Conservation (phyloP, 2,113 vertebrate species). For the Thunnus thynnus region DNA sequence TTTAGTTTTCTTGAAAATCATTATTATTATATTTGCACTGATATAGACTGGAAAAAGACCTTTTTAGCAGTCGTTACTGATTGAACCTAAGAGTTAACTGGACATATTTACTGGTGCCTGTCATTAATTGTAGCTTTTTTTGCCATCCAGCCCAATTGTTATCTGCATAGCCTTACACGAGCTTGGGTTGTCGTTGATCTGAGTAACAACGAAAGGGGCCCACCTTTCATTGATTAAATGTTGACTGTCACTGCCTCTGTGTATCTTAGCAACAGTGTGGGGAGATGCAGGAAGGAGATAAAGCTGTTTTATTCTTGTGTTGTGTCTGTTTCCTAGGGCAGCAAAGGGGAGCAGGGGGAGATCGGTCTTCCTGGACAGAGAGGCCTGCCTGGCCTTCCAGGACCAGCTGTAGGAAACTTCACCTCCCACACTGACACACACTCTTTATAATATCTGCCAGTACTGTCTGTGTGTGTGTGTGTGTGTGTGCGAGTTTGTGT, state of each 20-base stretch:
- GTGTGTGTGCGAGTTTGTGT: background rate
- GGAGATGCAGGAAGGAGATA: slow-evolving; percentile 68
- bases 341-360: slow-evolving; percentile 87
- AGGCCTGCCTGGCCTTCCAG: slow-evolving; percentile 83
- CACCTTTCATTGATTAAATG: slow-evolving; percentile 69
- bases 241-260: slow-evolving; percentile 48
- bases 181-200: slow-evolving; percentile 11
- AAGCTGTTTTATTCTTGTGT: slow-evolving; percentile 59
- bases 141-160: background rate
- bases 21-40: background rate
- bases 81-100: background rate
- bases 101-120: background rate
- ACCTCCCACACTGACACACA: background rate
- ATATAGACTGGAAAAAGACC: background rate
- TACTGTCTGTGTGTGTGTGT: slow-evolving; percentile 2
- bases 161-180: slow-evolving; percentile 21
- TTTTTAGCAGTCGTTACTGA: background rate
- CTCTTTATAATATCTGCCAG: slow-evolving; percentile 14
- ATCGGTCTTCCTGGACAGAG: slow-evolving; percentile 86
- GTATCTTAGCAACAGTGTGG: slow-evolving; percentile 76
- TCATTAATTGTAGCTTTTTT: background rate
- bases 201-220: slow-evolving; percentile 16
- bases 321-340: slow-evolving; percentile 82
- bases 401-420: slow-evolving; percentile 77
- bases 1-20: too few relatives aligned